A percentile compares a stretch with the other conserved stretches of the same genome.
Evolutionary conservation across 2,888 invertebrate species (phyloP).

Genomic region (Tetropium fuscum): DNA sequence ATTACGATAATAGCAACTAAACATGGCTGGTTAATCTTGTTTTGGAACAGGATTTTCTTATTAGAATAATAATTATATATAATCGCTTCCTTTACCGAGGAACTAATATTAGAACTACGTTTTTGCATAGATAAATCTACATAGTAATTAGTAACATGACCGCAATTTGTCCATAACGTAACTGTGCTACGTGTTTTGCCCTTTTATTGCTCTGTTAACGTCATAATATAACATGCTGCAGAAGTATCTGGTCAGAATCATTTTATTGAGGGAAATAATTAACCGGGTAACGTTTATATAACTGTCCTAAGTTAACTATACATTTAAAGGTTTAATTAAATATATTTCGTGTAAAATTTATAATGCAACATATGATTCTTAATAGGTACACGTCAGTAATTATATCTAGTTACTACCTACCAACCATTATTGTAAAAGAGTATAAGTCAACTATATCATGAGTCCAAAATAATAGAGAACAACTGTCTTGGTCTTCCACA

Average conservation of each 20-base stretch:
- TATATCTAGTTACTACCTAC: too few species aligned
- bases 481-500: too few species aligned
- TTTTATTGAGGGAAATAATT: too few species aligned
- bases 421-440: too few species aligned
- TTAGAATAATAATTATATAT: slow-evolving; percentile 38
- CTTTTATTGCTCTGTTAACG: neutral
- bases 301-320: too few species aligned
- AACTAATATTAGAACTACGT: slow-evolving; percentile 26
- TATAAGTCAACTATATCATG: too few species aligned
- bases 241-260: neutral
- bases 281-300: too few species aligned
- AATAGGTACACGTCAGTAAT: too few species aligned
- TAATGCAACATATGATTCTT: too few species aligned
- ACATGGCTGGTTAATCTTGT: slow-evolving; percentile 26
- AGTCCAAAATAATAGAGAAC: too few species aligned
- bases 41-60: slow-evolving; percentile 24
- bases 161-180: slow-evolving; percentile 39
- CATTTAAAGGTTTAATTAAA: too few species aligned
- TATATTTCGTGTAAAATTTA: too few species aligned
- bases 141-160: slow-evolving; percentile 38
- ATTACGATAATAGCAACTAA: slow-evolving; percentile 9
- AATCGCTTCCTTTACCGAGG: slow-evolving; percentile 36
- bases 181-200: slow-evolving; percentile 32
- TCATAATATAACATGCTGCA: neutral
- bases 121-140: slow-evolving; percentile 33